Evolutionary conservation across 2,113 vertebrate genomes (phyloP), one percentile per base, ranked within the genome.

Genomic region (Podarcis cretensis): DNA sequence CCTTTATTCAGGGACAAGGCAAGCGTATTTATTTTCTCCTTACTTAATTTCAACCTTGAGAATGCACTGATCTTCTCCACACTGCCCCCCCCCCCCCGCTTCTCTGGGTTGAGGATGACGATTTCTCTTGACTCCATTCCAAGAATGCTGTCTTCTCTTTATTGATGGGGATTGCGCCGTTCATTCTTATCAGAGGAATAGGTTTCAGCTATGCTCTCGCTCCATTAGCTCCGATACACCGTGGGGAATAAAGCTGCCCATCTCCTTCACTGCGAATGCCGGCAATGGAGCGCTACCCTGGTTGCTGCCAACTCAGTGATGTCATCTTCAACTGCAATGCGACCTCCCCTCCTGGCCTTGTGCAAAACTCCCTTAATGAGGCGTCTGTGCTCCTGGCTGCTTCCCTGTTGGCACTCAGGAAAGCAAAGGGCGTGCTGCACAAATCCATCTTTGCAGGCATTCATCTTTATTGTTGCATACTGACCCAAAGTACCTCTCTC

Each of bases 151-250:
- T 77, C 86, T 85, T 89, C 10, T 77, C 81, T 90, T 90, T 90
- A 90, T 88, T 84, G 91, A 90, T 83, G 88, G 10, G 5, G 85
- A 59, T 85, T 20, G 66, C n/a, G 48, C 84, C 1, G 25, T 80
- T 84, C 89, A 63, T 83, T 90, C 89, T 89, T 90, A 76, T 89
- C 78, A 74, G 3, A 59, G 91, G 94, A 77, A 79, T 86, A 1
- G 76, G 90, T 88, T 93, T 89, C 89, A 87, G 85, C 3, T 0
- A 87, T 90, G 69, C 1, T 3, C 82, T 83, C 35, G 84, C 90
- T 90, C 83, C 88, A 91, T 92, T 93, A 92, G 91, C 90, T 2
- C 5, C 40, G 76, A 84, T 84, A 5, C n/a, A 82, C 88, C 77
- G 74, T 57, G 35, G 93, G 0, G 63, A 92, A 87, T 91, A 77